phyloP scores from a whole-genome alignment of 2,888 invertebrate genomes.

The Elysia crispata region DNA sequence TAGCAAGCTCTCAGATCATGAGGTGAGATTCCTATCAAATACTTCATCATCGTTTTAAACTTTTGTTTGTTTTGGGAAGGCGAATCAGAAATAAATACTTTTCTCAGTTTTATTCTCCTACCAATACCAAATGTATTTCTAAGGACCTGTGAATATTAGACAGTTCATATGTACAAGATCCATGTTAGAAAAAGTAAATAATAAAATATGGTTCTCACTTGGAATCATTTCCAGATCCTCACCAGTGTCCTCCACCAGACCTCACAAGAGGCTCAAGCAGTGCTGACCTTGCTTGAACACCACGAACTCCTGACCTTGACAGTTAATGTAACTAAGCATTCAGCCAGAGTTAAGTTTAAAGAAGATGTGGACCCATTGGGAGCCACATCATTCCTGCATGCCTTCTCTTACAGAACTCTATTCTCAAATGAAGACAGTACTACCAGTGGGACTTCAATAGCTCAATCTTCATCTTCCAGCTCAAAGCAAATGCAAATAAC shows the following conservation, averaged over 20 bases:
- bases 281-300: conserved; percentile 18
- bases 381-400: conserved; percentile 68
- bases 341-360: conserved; percentile 38
- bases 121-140: no score
- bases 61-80: no score
- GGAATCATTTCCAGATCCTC: conserved; percentile 30
- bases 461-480: conserved; percentile 53
- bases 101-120: no score
- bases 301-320: conserved; percentile 17
- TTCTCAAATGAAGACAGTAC: conserved; percentile 45
- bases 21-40: conserved; percentile 22
- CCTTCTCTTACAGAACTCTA: conserved; percentile 68
- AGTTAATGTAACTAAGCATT: conserved; percentile 46
- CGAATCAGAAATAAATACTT: no score
- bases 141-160: no score
- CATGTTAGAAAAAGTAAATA: no score
- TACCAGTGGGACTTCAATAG: conserved; percentile 2
- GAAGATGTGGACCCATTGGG: conserved; percentile 57
- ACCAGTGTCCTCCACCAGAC: conserved; percentile 31
- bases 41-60: neutral
- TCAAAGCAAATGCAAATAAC: conserved; percentile 56
- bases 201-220: no score
- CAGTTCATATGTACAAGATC: no score
- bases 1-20: conserved; percentile 25
- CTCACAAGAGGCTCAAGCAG: conserved; percentile 20